Conservation (phyloP, 2,113 vertebrate genomes). For the Poeciliopsis prolifica region DNA sequence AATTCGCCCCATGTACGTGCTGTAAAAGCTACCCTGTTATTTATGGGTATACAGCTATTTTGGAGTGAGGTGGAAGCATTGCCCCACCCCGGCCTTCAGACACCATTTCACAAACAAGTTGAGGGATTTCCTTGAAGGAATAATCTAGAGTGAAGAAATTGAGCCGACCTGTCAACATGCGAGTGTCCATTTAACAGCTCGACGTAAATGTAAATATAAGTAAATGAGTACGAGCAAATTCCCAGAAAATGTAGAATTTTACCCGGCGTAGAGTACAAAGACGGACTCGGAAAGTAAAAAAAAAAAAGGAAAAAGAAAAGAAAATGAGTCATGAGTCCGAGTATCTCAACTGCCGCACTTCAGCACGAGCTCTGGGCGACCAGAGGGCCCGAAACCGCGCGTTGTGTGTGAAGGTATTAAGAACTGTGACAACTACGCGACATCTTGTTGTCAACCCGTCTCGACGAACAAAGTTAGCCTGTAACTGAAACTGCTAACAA, state of each 20-base stretch:
- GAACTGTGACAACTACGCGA: conserved; percentile 37
- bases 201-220: conserved; percentile 12
- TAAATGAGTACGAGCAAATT: conserved; percentile 33
- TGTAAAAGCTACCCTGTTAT: conserved; percentile 42
- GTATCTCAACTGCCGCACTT: neutral
- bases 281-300: neutral
- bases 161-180: conserved; percentile 2
- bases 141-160: neutral
- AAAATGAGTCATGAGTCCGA: conserved; percentile 57
- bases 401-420: conserved; percentile 1
- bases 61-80: conserved; percentile 32
- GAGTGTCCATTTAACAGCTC: neutral
- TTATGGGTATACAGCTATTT: conserved; percentile 63
- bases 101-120: conserved; percentile 27
- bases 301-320: too few relatives aligned
- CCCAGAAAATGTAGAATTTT: conserved; percentile 36
- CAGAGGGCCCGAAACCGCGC: too few relatives aligned
- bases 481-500: conserved; percentile 30
- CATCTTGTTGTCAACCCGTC: conserved; percentile 26
- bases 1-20: conserved; percentile 14
- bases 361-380: neutral
- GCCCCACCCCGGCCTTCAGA: conserved; percentile 53
- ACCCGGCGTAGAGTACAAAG: conserved; percentile 8
- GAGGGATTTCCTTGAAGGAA: conserved; percentile 19
- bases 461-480: conserved; percentile 16